These are phyloP conservation scores for Sebastes hopkinsi DNA, from an alignment of 2,797 vertebrate genomes.

Conservation along the genomic window DNA sequence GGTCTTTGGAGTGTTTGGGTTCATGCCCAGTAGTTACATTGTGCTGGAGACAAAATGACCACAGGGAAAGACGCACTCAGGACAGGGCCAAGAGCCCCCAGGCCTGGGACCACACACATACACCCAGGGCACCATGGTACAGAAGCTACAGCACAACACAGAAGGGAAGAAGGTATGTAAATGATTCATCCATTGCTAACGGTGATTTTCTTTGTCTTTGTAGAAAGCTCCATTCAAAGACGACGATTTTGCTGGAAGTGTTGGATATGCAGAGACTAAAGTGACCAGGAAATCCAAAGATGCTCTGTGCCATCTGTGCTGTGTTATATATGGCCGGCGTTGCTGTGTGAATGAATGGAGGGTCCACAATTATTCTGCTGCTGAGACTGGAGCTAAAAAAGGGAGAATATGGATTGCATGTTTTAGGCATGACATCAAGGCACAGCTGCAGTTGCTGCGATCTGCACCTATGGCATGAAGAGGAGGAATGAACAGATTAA, in stretches of 20 bases:
- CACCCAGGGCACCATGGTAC: conserved; percentile 27
- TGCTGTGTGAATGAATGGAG: conserved; percentile 37
- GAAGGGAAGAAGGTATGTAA: conserved; percentile 38
- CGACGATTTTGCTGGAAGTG: conserved; percentile 12
- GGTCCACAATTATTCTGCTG: conserved; percentile 20
- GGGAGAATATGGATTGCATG: conserved; percentile 44
- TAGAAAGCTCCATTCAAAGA: conserved; percentile 30
- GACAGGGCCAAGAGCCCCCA: conserved; percentile 58
- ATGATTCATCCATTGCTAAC: conserved; percentile 33
- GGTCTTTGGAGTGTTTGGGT: conserved; percentile 71
- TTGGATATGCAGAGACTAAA: conserved; percentile 34
- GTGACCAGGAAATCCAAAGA: conserved; percentile 53
- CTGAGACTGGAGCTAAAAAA: conserved; percentile 35
- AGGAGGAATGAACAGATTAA: conserved; percentile 9
- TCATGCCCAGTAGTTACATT: conserved; percentile 70
- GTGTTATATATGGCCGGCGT: conserved; percentile 21
- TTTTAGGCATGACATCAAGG: conserved; percentile 63
- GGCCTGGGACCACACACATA: conserved; percentile 58
- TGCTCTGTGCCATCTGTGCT: conserved; percentile 51
- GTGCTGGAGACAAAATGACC: conserved; percentile 72
- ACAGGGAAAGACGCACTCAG: conserved; percentile 61
- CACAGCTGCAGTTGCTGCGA: conserved; percentile 56
- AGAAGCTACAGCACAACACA: conserved; percentile 22
- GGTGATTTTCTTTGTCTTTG: conserved; percentile 28
- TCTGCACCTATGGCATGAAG: conserved; percentile 44